phyloP scores from a whole-genome alignment of 1,140 invertebrate genomes.

The Sweltsa coloradensis region DNA sequence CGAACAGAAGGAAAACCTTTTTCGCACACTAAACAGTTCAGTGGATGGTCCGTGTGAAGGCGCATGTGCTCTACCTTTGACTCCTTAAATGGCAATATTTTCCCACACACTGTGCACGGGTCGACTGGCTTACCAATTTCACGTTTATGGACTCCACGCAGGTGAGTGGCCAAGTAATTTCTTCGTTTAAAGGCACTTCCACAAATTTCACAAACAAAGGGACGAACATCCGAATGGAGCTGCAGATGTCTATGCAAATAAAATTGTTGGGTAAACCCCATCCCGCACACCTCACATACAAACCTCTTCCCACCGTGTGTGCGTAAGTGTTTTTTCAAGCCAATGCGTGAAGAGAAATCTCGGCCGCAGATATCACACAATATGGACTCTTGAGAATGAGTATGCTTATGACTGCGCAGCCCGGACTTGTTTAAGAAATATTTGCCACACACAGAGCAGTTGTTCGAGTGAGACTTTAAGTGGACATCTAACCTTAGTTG shows the following conservation, averaged over 20 bases:
- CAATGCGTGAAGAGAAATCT: background rate
- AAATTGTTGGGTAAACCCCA: background rate
- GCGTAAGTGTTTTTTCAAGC: background rate
- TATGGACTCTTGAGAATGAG: background rate
- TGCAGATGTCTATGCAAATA: background rate
- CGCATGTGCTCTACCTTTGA: background rate
- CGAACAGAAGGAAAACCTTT: conserved; percentile 2
- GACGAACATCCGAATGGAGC: background rate
- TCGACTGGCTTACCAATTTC: conserved; percentile 11
- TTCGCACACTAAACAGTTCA: background rate
- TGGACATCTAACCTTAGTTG: no score
- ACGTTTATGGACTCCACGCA: conserved; percentile 13
- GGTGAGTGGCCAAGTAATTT: conserved; percentile 1
- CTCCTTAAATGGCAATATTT: background rate
- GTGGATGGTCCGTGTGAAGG: background rate
- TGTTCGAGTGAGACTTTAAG: no score
- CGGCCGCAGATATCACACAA: background rate
- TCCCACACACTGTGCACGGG: conserved; percentile 9
- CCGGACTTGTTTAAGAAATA: no score
- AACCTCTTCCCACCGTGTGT: background rate
- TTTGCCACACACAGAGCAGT: no score
- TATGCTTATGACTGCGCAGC: no score
- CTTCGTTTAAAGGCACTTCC: background rate
- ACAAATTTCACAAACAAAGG: background rate
- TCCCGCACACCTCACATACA: background rate